Evolutionary conservation across 2,797 vertebrate genomes (phyloP).

Genomic region (Scleropages formosus): DNA sequence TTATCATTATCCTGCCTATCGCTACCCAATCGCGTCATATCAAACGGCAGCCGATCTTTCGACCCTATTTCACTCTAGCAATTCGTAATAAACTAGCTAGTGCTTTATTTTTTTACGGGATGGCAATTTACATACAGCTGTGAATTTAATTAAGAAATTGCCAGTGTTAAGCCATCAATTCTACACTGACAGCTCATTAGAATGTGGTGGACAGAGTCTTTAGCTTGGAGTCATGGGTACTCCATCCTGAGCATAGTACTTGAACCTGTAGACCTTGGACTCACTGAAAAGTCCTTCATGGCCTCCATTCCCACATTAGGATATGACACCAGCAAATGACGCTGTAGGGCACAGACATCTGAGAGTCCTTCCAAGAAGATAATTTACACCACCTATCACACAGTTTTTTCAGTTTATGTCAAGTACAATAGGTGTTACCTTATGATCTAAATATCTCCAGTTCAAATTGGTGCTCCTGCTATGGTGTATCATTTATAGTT

Average conservation of each 20-base stretch:
- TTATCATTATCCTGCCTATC: slow-evolving; percentile 24
- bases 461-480: too few species aligned
- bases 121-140: slow-evolving; percentile 45
- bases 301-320: slow-evolving; percentile 35
- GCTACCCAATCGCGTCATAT: slow-evolving; percentile 20
- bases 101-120: slow-evolving; percentile 31
- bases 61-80: slow-evolving; percentile 23
- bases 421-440: too few species aligned
- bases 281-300: slow-evolving; percentile 24
- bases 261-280: slow-evolving; percentile 34
- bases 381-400: too few species aligned
- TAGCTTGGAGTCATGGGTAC: slow-evolving; percentile 9
- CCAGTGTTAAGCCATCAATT: slow-evolving; percentile 49
- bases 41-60: slow-evolving; percentile 30
- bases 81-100: slow-evolving; percentile 37
- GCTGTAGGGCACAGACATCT: not conserved
- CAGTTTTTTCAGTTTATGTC: too few species aligned
- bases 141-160: slow-evolving; percentile 54
- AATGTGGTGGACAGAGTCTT: slow-evolving; percentile 36
- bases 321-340: slow-evolving; percentile 21
- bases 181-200: slow-evolving; percentile 48
- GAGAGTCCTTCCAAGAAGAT: too few species aligned
- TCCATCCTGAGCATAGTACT: slow-evolving; percentile 18
- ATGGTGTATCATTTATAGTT: too few species aligned
- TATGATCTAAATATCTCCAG: too few species aligned